A percentile compares a stretch with the other conserved stretches of the same genome.
Conservation (phyloP, 2,113 vertebrate genomes). For the Ginglymostoma cirratum region DNA sequence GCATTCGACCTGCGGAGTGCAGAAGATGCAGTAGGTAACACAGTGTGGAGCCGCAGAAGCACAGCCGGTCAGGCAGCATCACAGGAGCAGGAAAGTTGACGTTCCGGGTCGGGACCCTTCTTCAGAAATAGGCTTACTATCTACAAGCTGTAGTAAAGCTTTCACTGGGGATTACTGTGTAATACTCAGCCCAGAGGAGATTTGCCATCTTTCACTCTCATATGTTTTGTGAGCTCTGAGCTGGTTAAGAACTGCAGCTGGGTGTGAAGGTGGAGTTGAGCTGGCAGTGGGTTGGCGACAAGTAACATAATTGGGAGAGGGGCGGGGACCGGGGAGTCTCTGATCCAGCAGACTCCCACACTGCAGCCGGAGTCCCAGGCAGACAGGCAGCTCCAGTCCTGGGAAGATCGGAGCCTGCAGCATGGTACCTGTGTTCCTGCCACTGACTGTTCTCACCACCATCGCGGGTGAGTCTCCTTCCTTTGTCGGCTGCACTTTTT, state of each 20-base stretch:
- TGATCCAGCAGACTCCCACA: neutral
- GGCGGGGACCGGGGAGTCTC: neutral
- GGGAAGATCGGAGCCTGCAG: neutral
- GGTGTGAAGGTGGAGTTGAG: neutral
- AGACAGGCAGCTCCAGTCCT: neutral
- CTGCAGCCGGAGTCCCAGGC: neutral
- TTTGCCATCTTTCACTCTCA: neutral
- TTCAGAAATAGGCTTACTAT: no score
- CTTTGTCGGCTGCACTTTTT: neutral
- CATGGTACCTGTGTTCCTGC: neutral
- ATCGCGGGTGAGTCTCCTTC: neutral
- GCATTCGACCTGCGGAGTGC: neutral
- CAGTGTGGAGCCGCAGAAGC: no score
- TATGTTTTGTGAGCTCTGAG: no score
- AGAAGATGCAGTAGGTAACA: no score
- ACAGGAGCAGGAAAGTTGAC: no score
- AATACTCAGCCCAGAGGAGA: neutral
- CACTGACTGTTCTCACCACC: neutral
- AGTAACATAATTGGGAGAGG: neutral
- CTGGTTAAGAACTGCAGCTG: neutral
- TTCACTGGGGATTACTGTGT: neutral
- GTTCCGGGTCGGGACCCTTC: no score
- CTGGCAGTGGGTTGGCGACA: neutral
- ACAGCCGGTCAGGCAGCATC: neutral
- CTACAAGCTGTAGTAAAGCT: neutral